Conservation (phyloP, 2,888 invertebrate species). For the Hermodice carunculata region DNA sequence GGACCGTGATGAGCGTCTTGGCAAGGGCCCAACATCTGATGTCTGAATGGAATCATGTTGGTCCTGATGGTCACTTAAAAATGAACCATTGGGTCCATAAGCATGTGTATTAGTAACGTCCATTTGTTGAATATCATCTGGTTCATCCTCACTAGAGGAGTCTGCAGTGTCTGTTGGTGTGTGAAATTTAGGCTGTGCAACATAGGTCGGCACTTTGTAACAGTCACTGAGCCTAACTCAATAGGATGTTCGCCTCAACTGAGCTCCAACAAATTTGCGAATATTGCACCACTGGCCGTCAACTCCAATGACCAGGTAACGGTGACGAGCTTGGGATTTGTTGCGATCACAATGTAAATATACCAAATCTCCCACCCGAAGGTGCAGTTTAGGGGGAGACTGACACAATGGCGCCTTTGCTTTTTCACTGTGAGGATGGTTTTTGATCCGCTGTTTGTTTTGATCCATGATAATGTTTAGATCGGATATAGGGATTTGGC, state of each 20-base stretch:
- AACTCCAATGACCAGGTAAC: slow-evolving; percentile 33
- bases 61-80: too few relatives aligned
- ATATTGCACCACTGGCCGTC: slow-evolving; percentile 38
- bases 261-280: slow-evolving; percentile 36
- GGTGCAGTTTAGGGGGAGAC: too few relatives aligned
- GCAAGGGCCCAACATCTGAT: too few relatives aligned
- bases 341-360: slow-evolving; percentile 30
- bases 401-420: background rate
- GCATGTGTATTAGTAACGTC: too few relatives aligned
- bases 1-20: too few relatives aligned
- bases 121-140: too few relatives aligned
- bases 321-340: slow-evolving; percentile 28
- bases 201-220: slow-evolving; percentile 16
- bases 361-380: slow-evolving; percentile 38
- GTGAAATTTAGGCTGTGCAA: too few relatives aligned
- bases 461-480: background rate
- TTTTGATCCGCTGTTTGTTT: background rate
- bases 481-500: background rate
- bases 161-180: too few relatives aligned
- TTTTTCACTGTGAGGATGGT: background rate
- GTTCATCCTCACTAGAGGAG: too few relatives aligned
- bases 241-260: slow-evolving; percentile 32
- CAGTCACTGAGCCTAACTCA: slow-evolving; percentile 35
- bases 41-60: too few relatives aligned
- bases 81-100: too few relatives aligned